Conservation (phyloP, 30 jellyfish, hydroid and myxozoan species). For the Hydractinia echinata region DNA sequence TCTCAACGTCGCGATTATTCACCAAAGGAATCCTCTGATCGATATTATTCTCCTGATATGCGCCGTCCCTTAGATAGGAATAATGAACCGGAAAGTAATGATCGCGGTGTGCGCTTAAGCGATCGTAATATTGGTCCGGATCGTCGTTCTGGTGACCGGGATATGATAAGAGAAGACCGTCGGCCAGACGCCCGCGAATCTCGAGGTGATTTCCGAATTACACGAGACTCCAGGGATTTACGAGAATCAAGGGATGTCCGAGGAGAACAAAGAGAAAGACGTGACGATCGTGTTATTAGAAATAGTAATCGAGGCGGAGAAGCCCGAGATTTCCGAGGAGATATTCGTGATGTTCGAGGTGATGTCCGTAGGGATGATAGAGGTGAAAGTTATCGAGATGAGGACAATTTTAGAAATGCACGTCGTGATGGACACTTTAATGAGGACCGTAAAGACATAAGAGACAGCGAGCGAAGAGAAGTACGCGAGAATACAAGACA, state of each 20-base stretch:
- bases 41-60: constrained; percentile 4
- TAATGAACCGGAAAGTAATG: background rate
- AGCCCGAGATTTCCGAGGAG: background rate
- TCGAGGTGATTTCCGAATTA: background rate
- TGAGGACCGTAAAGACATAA: background rate
- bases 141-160: too few relatives aligned
- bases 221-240: background rate
- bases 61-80: constrained; percentile 5
- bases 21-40: background rate
- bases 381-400: background rate
- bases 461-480: background rate
- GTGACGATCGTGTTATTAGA: background rate
- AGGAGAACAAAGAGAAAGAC: constrained; percentile 5
- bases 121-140: background rate
- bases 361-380: background rate
- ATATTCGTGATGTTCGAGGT: background rate
- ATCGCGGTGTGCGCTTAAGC: constrained; percentile 3
- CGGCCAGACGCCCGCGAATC: constrained; percentile 10
- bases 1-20: background rate
- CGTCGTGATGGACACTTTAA: background rate
- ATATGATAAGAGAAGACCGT: background rate
- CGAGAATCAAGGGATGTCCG: constrained; percentile 8
- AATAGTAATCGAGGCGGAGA: constrained; percentile 2
- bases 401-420: too few relatives aligned
- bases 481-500: background rate